These are phyloP conservation scores for Tiliacea aurago DNA, from an alignment of 2,888 invertebrate genomes.

Conservation along the genomic window DNA sequence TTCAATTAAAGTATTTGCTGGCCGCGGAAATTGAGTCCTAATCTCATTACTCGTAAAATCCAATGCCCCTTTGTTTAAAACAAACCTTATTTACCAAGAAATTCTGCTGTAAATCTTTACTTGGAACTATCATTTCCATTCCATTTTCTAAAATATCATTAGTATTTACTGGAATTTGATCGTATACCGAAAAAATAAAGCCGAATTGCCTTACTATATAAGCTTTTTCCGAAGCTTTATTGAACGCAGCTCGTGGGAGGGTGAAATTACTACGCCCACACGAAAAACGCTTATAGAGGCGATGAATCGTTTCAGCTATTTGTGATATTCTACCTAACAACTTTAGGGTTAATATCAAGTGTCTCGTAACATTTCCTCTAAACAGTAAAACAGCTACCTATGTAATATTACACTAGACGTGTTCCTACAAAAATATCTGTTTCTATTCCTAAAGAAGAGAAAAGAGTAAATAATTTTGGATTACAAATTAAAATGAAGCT, in stretches of 20 bases:
- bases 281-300: conserved; percentile 68
- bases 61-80: conserved; percentile 44
- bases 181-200: conserved; percentile 41
- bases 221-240: conserved; percentile 44
- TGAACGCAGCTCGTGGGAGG: conserved; percentile 67
- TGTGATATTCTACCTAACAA: conserved; percentile 40
- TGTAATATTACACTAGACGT: neutral
- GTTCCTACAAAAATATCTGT: neutral
- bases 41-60: conserved; percentile 45
- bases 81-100: conserved; percentile 38
- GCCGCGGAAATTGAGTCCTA: conserved; percentile 36
- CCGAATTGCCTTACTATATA: conserved; percentile 35
- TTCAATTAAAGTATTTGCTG: conserved; percentile 28
- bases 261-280: conserved; percentile 74
- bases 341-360: conserved; percentile 30
- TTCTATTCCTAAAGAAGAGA: neutral
- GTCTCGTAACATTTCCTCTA: conserved; percentile 5
- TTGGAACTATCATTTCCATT: conserved; percentile 37
- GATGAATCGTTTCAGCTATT: conserved; percentile 69
- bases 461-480: conserved; percentile 13
- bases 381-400: neutral
- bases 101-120: conserved; percentile 18
- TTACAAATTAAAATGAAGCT: conserved; percentile 57
- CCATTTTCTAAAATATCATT: conserved; percentile 31
- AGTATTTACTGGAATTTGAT: conserved; percentile 34